Evolutionary conservation across 2,888 invertebrate genomes (phyloP), one percentile per base, ranked within the genome.

Genomic region (Chouioia cunea): DNA sequence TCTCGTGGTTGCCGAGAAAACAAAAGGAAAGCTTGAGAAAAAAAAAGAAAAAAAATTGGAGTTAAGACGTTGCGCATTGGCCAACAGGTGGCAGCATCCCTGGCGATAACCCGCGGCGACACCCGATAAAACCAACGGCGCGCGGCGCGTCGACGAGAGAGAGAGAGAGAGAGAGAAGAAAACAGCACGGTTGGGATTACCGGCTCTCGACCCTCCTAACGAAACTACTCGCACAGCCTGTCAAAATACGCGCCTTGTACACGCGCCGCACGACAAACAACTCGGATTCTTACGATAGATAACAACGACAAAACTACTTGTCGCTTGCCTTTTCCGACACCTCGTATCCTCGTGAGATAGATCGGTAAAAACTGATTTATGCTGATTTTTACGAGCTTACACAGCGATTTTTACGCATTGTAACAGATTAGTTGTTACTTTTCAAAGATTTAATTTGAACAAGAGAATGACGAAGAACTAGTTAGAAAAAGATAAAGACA

Each of bases 61-160:
- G 81, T 82, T 83, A 83, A 84, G 85, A 83, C 83, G 83, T 81
- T 80, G 81, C 80, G 27, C 27, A 6, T 81, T 82, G 80, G 81
- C 84, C 84, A 85, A 85, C 85, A 85, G 85, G 85, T 85, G 85
- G 85, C 82, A 80, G 81, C 82, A 81, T 81, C 80, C 81, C 80
- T 80, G 78, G 81, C 82, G 85, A 85, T 85, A 85, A 85, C 84
- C 84, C 82, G 83, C 84, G 83, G 85, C 84, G 84, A 85, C 85
- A 84, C 83, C 83, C 84, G 84, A 85, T 85, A 85, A 85, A 85
- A 83, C 81, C n/a, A n/a, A n/a, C n/a, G n/a, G n/a, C n/a, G n/a
- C n/a, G n/a, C n/a, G n/a, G n/a, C n/a, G n/a, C n/a, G n/a, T n/a
- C 78, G 79, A 79, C 79, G 80, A 78, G 77, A 74, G 74, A 73